Evolutionary conservation across 1,140 invertebrate species (phyloP), one percentile per base, ranked within the genome.

Genomic region (Ectropis grisescens): DNA sequence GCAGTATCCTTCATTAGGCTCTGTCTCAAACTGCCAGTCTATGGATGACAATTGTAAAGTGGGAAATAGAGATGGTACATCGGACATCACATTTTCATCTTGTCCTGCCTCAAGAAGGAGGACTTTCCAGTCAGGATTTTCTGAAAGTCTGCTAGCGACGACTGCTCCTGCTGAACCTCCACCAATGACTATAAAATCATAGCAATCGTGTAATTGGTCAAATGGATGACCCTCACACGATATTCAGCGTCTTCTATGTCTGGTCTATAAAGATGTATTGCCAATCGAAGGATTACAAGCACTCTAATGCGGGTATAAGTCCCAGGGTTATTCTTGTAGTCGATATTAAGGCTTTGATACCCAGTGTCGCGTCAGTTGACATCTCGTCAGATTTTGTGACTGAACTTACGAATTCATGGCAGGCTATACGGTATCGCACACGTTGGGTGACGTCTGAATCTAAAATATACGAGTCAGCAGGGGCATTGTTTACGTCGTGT

Each of bases 161-260:
- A 93, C 93, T 11, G 90, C 84, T 6, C 94, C 94, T 0, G 93
- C 92, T 0, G 92, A 90, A 3, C 94, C 95, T 3, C 85, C 93
- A 0, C 95, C 95, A 15, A 96, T 84, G 16, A 93, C 82, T 1
- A 93, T 86, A 34, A 92, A 93, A 59, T 93, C 91, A 35, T 93
- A 93, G 11, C 69, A 72, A 1, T 81, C 55, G 1, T 82, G 59
- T 5, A 91, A 53, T 6, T 86, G 40, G 2, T 75, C 50, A 1
- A 83, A 51, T 0, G 54, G 37, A 6, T 72, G 68, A 24, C 88
- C 83, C 67, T 66, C 0, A 90, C 72, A 4, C 88, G 82, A 45
- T 88, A 57, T 11, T 83, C 67, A 0, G 57, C 59, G 30, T 91
- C 90, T 16, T 90, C 80, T 28, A 93, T 89, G 39, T 93, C 91